Conservation (phyloP, 2,797 vertebrate genomes). For the Lutjanus campechanus region DNA sequence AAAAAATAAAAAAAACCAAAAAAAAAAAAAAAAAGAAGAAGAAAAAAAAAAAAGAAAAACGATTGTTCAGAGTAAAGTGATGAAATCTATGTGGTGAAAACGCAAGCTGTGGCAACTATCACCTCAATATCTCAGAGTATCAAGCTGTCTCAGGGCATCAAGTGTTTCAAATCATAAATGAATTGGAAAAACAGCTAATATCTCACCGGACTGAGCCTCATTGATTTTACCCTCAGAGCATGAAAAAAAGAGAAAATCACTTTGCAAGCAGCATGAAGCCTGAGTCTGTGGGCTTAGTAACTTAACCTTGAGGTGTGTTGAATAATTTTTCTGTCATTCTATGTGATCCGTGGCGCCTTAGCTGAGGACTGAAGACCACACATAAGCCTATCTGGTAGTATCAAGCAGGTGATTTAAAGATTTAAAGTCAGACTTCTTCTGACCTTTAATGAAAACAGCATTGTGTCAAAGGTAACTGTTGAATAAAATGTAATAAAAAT, state of each 20-base stretch:
- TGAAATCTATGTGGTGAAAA: slow-evolving; percentile 55
- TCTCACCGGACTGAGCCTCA: slow-evolving; percentile 74
- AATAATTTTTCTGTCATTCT: slow-evolving; percentile 75
- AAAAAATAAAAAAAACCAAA: too few species aligned
- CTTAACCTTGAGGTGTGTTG: slow-evolving; percentile 79
- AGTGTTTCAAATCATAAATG: slow-evolving; percentile 82
- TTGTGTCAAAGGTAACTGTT: background rate
- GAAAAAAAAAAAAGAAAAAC: background rate
- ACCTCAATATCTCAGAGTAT: slow-evolving; percentile 57
- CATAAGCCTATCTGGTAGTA: slow-evolving; percentile 19
- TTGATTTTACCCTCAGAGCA: slow-evolving; percentile 80
- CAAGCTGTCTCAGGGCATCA: slow-evolving; percentile 62
- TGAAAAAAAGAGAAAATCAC: slow-evolving; percentile 71
- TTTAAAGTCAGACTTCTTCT: slow-evolving; percentile 5
- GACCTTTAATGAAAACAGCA: background rate
- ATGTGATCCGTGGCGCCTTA: slow-evolving; percentile 45
- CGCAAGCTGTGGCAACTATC: slow-evolving; percentile 47
- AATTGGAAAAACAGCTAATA: slow-evolving; percentile 83
- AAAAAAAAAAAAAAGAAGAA: too few species aligned
- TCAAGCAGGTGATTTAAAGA: slow-evolving; percentile 15
- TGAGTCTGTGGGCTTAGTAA: slow-evolving; percentile 61
- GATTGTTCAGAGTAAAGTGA: slow-evolving; percentile 31
- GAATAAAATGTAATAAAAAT: background rate
- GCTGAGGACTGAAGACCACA: slow-evolving; percentile 42
- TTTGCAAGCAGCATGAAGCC: slow-evolving; percentile 70